phyloP scores from a whole-genome alignment of 2,888 invertebrate genomes.

The Hypomecis punctinalis region DNA sequence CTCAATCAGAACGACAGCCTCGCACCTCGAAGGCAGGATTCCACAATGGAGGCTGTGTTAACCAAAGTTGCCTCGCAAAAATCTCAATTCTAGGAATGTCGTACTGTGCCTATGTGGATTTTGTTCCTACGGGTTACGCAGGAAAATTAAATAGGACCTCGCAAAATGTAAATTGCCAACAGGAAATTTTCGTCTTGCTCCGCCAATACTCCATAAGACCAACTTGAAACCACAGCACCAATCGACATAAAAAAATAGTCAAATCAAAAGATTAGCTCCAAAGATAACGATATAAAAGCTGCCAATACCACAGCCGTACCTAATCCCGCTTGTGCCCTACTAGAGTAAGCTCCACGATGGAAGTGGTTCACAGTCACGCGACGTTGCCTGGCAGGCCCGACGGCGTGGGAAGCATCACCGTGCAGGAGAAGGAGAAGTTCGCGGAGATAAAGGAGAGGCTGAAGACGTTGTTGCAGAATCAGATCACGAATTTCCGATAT shows the following conservation, averaged over 20 bases:
- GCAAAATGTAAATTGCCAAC: too few species aligned
- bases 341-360: conserved; percentile 80
- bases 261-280: not conserved
- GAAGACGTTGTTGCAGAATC: conserved; percentile 96
- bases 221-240: conserved; percentile 3
- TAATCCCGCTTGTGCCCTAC: conserved; percentile 80
- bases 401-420: conserved; percentile 99
- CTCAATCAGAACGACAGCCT: too few species aligned
- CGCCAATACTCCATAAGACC: not conserved
- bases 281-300: conserved; percentile 33
- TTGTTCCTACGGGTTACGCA: too few species aligned
- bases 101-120: too few species aligned
- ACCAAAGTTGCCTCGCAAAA: too few species aligned
- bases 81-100: too few species aligned
- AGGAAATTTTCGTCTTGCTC: too few species aligned
- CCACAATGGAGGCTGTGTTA: too few species aligned
- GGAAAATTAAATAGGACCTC: too few species aligned
- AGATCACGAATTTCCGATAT: conserved; percentile 99
- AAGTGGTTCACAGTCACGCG: conserved; percentile 83
- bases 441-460: conserved; percentile 98
- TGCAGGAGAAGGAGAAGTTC: conserved; percentile 99
- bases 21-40: too few species aligned
- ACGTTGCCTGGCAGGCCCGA: conserved; percentile 93
- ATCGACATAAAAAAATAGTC: not conserved
- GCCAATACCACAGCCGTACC: conserved; percentile 67